phyloP scores from a whole-genome alignment of 2,797 vertebrate species.

The Otolemur crassicaudatus region DNA sequence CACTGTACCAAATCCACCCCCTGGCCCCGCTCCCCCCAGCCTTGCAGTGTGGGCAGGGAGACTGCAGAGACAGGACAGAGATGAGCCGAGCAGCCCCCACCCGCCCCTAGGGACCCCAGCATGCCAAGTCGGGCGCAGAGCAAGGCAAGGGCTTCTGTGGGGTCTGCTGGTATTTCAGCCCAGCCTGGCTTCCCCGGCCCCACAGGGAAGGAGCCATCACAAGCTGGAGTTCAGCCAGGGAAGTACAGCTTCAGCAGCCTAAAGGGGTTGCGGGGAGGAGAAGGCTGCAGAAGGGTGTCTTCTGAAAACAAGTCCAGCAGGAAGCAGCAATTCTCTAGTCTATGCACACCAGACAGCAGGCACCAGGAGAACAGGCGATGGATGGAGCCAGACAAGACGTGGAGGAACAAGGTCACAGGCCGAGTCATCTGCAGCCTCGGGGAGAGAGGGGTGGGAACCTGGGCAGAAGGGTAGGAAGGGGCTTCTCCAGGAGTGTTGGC shows the following conservation, averaged over 20 bases:
- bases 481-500: neutral
- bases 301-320: conserved; percentile 41
- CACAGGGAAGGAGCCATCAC: neutral
- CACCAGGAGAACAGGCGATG: conserved; percentile 58
- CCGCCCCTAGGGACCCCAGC: neutral
- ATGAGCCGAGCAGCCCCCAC: neutral
- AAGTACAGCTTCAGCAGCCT: conserved; percentile 60
- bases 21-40: neutral
- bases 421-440: neutral
- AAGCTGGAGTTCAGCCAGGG: conserved; percentile 66
- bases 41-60: neutral
- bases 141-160: conserved; percentile 21
- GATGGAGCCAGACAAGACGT: conserved; percentile 28
- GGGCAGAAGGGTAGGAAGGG: neutral
- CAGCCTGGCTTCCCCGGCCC: neutral
- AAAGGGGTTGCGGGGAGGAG: neutral
- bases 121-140: conserved; percentile 66
- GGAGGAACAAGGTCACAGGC: neutral
- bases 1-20: neutral
- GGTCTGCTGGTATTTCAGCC: conserved; percentile 13
- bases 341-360: conserved; percentile 64
- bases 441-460: neutral
- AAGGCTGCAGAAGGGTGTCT: neutral
- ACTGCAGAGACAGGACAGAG: neutral
- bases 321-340: conserved; percentile 59